Evolutionary conservation across 2,113 vertebrate species (phyloP).

Genomic region (Theristicus caerulescens): DNA sequence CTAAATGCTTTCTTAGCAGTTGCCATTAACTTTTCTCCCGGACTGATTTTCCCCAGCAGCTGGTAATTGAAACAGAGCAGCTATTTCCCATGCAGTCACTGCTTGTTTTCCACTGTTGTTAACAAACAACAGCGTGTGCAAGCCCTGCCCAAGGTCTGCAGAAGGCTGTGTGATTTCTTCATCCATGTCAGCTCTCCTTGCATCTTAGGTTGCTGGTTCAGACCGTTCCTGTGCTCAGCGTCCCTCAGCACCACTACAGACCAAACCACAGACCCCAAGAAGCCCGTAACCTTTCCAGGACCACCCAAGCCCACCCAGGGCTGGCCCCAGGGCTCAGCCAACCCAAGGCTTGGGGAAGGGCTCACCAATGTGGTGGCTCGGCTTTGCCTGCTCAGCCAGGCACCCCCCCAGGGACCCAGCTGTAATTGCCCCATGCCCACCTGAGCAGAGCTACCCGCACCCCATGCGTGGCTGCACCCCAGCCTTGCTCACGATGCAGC

Average conservation of each 20-base stretch:
- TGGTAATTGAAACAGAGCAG: background rate
- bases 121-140: background rate
- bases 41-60: background rate
- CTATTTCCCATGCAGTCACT: background rate
- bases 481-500: background rate
- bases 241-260: background rate
- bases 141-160: background rate
- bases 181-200: background rate
- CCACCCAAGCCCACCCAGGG: background rate
- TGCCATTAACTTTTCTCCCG: background rate
- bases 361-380: background rate
- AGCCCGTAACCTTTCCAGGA: background rate
- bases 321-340: background rate
- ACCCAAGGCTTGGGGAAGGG: background rate
- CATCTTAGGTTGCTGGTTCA: background rate
- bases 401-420: too few species aligned
- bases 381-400: background rate
- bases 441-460: background rate
- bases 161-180: background rate
- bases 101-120: background rate
- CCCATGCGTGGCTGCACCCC: background rate
- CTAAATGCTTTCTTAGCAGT: background rate
- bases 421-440: background rate
- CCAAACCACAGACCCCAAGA: background rate
- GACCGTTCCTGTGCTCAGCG: accelerated